Evolutionary conservation across 2,797 vertebrate species (phyloP), one percentile per base, ranked within the genome.

Genomic region (Acipenser oxyrinchus): DNA sequence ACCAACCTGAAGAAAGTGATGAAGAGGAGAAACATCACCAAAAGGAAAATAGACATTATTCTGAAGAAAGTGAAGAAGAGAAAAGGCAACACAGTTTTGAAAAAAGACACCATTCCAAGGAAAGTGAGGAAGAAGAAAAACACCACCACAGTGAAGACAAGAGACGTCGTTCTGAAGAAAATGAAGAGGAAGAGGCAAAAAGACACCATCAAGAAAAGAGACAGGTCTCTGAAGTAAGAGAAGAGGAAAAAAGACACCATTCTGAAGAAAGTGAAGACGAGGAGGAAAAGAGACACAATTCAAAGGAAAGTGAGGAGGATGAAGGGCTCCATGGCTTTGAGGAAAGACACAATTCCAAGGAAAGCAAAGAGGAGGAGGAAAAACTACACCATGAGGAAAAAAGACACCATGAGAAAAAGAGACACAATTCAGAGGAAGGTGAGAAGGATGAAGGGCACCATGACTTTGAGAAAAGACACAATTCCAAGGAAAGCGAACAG

Each of bases 61-160:
- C 13, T n/a, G 48, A 71, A 58, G 64, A 62, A 4, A 57, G 60
- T 37, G 49, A 66, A 12, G 57, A 50, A 18, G 50, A 63, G 13
- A 51, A 61, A 58, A 23, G 18, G 13, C 11, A 6, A 55, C 52
- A 63, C 69, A 1, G 83, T 80, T n/a, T 6, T n/a, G 18, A 62
- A 5, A 62, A 23, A 2, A 75, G 73, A 7, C 76, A 74, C 1
- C 64, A 51, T 62, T 67, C 48, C 11, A 79, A 84, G 66, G 71
- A 85, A 68, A 8, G 78, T 59, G 66, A 83, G 57, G 76, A 73
- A 51, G 78, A 84, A 23, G 68, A 74, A 0, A 83, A 86, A 70
- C 76, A 82, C 62, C 78, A 84, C 7, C 23, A 37, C 23, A 4
- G 23, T 37, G 23, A 37, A 37, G 84, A 80, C 58, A 82, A 72